Percentiles rank a stretch among this genome's conserved stretches.
phyloP scores from a whole-genome alignment of 2,797 vertebrate genomes.

The Carapus acus region DNA sequence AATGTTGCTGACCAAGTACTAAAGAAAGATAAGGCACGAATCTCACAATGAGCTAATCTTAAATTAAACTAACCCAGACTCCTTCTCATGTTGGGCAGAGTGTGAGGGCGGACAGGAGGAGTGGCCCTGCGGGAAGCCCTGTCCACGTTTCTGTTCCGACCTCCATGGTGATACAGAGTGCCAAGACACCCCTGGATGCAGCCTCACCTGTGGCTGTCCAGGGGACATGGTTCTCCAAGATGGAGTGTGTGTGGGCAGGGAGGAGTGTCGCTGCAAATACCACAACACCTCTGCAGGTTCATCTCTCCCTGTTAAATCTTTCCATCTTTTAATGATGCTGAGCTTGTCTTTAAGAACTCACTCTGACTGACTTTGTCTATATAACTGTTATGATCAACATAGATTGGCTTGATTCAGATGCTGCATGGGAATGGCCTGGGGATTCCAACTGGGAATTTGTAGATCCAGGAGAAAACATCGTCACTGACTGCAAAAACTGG shows the following conservation, averaged over 20 bases:
- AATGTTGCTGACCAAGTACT: neutral
- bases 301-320: slow-evolving; percentile 12
- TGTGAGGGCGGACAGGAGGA: slow-evolving; percentile 72
- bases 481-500: slow-evolving; percentile 79
- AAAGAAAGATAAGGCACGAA: no score
- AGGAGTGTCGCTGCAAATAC: slow-evolving; percentile 79
- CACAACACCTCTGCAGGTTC: slow-evolving; percentile 71
- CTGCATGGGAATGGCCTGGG: slow-evolving; percentile 63
- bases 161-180: slow-evolving; percentile 75
- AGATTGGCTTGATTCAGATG: no score
- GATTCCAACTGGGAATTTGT: slow-evolving; percentile 70
- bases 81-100: slow-evolving; percentile 54
- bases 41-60: no score
- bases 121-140: slow-evolving; percentile 77
- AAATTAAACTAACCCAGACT: no score
- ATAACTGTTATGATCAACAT: no score
- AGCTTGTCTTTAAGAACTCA: neutral
- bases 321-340: neutral
- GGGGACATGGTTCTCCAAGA: slow-evolving; percentile 77
- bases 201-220: slow-evolving; percentile 75
- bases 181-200: slow-evolving; percentile 65
- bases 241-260: slow-evolving; percentile 67
- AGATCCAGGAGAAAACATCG: slow-evolving; percentile 74
- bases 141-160: slow-evolving; percentile 82
- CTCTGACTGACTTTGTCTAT: neutral